Evolutionary conservation across 2,113 vertebrate genomes (phyloP), one percentile per base, ranked within the genome.

Genomic region (Chinchilla lanigera): DNA sequence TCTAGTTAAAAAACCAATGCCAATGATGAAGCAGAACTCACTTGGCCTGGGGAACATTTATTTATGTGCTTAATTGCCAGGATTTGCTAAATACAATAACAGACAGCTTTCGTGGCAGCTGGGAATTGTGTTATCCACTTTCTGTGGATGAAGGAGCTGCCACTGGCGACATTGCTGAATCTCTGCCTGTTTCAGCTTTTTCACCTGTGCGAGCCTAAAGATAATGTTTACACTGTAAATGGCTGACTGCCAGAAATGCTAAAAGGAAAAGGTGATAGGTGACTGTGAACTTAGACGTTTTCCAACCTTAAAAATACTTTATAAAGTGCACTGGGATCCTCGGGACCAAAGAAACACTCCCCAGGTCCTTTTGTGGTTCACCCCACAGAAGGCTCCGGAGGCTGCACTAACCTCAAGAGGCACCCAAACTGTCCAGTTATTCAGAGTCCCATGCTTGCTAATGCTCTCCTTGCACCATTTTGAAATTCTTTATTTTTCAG

Each of bases 141-240:
- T 44, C 86, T 65, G 0, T 19, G 54, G 24, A 28, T 75, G 41
- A 88, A 80, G n/a, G 14, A 41, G 9, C 26, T 26, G 67, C 24
- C 94, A 92, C 75, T 97, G 86, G 92, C 88, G 73, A 83, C 65
- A 65, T 30, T 56, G 94, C 88, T 94, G 83, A 87, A 67, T 73
- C 24, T 95, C 84, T 87, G 1, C 7, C 38, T 5, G 14, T 94
- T 96, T 97, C 81, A 75, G 89, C 78, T 96, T 78, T 60, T 44
- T 50, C 38, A 50, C 75, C 87, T 78, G 73, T 96, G 96, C 87
- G 5, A 97, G 11, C 20, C 65, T 86, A 16, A 95, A 93, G 86
- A 90, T 56, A 91, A 81, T 19, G 5, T 26, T 61, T n/a, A 35
- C 4, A 12, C 91, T 90, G n/a, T 54, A 85, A 41, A 28, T 52